These are phyloP conservation scores for Petrolisthes manimaculis DNA, from an alignment of 2,888 invertebrate genomes.

Conservation along the genomic window DNA sequence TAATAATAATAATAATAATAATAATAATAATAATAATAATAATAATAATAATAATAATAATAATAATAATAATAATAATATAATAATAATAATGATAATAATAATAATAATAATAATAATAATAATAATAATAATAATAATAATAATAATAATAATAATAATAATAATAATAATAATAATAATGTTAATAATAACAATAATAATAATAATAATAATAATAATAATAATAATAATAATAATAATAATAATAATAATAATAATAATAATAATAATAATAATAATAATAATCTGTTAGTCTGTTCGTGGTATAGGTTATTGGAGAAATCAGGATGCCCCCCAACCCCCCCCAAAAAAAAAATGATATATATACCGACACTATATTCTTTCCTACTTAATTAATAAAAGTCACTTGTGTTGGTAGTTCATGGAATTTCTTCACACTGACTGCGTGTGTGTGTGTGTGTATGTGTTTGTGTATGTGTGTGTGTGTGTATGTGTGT, in stretches of 20 bases:
- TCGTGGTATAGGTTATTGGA: too few relatives aligned
- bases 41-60: neutral
- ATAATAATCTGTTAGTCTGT: too few relatives aligned
- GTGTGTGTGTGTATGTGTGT: slow-evolving; percentile 26
- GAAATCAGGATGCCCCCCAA: too few relatives aligned
- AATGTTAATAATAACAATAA: neutral
- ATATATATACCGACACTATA: too few relatives aligned
- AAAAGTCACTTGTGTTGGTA: too few relatives aligned
- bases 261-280: neutral
- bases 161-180: neutral
- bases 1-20: neutral
- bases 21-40: neutral
- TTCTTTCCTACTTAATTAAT: too few relatives aligned
- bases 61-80: neutral
- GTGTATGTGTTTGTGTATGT: slow-evolving; percentile 31
- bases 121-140: neutral
- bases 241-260: neutral
- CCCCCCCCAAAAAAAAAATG: too few relatives aligned
- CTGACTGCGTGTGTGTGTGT: slow-evolving; percentile 9
- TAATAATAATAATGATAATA: neutral
- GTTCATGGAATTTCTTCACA: neutral
- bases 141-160: neutral
- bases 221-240: neutral
- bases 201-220: neutral
- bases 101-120: neutral